Percentiles rank a stretch among this genome's conserved stretches.
phyloP scores from a whole-genome alignment of 1,140 invertebrate species.

The Bombus breviceps region DNA sequence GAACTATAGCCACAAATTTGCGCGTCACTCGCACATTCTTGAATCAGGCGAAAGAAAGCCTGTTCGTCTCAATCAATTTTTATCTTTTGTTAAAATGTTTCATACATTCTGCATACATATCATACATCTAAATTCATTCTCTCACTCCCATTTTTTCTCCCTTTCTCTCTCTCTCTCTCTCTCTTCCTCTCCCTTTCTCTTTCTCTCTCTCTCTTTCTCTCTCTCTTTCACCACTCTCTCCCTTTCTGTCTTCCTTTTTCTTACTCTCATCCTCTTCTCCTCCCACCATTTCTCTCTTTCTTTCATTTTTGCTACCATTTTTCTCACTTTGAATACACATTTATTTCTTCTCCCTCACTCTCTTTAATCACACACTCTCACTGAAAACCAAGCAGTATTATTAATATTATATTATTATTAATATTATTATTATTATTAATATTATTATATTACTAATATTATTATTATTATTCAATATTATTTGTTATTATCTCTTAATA shows the following conservation, averaged over 20 bases:
- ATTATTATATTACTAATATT: conserved; percentile 70
- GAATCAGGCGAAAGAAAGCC: conserved; percentile 56
- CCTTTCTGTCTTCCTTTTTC: not conserved
- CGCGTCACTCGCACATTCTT: conserved; percentile 61
- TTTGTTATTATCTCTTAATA: conserved; percentile 80
- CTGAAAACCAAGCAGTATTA: conserved; percentile 83
- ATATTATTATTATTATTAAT: conserved; percentile 64
- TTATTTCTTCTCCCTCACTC: conserved; percentile 38
- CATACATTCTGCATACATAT: conserved; percentile 40
- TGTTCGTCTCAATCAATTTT: conserved; percentile 47
- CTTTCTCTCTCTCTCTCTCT: conserved; percentile 14
- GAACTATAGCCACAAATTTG: conserved; percentile 81
- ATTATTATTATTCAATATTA: conserved; percentile 78
- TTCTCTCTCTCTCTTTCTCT: not conserved
- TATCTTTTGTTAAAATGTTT: conserved; percentile 57
- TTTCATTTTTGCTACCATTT: conserved; percentile 9
- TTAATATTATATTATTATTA: conserved; percentile 78
- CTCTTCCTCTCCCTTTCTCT: not conserved
- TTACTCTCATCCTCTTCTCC: not conserved
- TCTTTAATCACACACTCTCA: conserved; percentile 70
- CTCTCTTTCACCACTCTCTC: conserved; percentile 34
- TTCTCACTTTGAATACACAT: conserved; percentile 54
- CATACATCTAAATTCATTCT: conserved; percentile 20
- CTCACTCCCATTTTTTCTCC: conserved; percentile 9
- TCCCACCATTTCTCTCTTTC: conserved; percentile 14